These are phyloP conservation scores for Micronycteris hirsuta DNA, from an alignment of 2,113 vertebrate genomes.

Conservation along the genomic window DNA sequence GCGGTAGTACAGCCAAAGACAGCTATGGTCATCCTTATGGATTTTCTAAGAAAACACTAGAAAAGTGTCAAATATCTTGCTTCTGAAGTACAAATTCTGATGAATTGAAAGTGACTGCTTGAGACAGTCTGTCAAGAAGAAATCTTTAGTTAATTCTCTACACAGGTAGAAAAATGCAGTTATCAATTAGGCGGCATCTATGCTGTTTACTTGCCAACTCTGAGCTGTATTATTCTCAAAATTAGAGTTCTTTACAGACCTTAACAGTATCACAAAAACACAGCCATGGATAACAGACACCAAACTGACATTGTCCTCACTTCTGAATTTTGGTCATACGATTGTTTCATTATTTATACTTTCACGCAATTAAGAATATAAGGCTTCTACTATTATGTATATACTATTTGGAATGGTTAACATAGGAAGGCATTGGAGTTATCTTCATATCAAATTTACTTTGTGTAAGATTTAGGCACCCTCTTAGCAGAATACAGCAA, in stretches of 20 bases:
- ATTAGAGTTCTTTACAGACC: background rate
- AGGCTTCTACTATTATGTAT: background rate
- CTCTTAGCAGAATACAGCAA: background rate
- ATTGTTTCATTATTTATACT: background rate
- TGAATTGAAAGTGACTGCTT: slow-evolving; percentile 21
- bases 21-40: background rate
- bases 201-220: background rate
- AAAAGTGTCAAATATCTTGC: background rate
- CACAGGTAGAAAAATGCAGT: background rate
- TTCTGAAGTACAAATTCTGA: slow-evolving; percentile 32
- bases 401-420: background rate
- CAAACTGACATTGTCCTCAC: background rate
- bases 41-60: background rate
- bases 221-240: background rate
- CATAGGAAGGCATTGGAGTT: background rate
- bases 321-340: background rate
- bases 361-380: background rate
- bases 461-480: background rate
- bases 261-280: background rate
- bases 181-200: slow-evolving; percentile 3
- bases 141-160: slow-evolving; percentile 14
- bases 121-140: background rate
- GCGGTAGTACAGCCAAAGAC: background rate
- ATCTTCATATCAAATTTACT: background rate
- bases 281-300: background rate